Percentiles rank a stretch among this genome's conserved stretches.
Evolutionary conservation across 2,113 vertebrate genomes (phyloP).

Genomic region (Plecturocebus donacophilus): DNA sequence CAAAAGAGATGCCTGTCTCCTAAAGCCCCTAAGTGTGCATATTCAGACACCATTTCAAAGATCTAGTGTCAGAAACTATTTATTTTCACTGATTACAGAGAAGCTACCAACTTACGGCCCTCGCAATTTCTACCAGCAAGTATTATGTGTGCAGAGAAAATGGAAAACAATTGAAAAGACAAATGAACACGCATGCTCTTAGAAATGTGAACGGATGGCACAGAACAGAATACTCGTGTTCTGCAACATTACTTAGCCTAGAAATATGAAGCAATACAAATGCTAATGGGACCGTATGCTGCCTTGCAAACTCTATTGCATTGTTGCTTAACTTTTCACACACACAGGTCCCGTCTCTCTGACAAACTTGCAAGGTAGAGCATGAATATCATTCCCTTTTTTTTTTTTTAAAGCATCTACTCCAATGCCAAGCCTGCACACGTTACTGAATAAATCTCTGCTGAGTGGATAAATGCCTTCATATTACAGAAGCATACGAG

Average conservation of each 20-base stretch:
- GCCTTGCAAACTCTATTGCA: constrained; percentile 37
- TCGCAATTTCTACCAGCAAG: constrained; percentile 61
- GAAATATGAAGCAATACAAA: constrained; percentile 82
- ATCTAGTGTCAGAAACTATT: constrained; percentile 71
- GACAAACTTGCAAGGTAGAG: constrained; percentile 14
- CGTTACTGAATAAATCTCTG: constrained; percentile 39
- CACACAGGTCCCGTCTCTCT: neutral
- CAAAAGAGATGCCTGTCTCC: neutral
- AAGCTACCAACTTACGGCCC: constrained; percentile 68
- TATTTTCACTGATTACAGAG: constrained; percentile 68
- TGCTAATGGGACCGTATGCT: constrained; percentile 68
- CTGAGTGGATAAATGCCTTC: constrained; percentile 65
- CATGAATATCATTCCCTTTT: neutral
- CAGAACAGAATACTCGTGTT: constrained; percentile 71
- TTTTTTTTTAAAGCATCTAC: neutral
- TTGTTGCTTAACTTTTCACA: constrained; percentile 45
- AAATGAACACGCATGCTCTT: constrained; percentile 69
- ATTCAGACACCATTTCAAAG: constrained; percentile 46
- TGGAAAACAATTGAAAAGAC: constrained; percentile 73
- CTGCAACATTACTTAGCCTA: constrained; percentile 73
- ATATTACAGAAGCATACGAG: constrained; percentile 41
- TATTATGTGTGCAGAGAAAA: constrained; percentile 69
- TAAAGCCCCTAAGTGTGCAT: neutral
- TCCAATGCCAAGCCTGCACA: neutral
- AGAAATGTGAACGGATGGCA: constrained; percentile 52